Evolutionary conservation across 2,113 vertebrate genomes (phyloP).

Genomic region (Pluvialis apricaria): DNA sequence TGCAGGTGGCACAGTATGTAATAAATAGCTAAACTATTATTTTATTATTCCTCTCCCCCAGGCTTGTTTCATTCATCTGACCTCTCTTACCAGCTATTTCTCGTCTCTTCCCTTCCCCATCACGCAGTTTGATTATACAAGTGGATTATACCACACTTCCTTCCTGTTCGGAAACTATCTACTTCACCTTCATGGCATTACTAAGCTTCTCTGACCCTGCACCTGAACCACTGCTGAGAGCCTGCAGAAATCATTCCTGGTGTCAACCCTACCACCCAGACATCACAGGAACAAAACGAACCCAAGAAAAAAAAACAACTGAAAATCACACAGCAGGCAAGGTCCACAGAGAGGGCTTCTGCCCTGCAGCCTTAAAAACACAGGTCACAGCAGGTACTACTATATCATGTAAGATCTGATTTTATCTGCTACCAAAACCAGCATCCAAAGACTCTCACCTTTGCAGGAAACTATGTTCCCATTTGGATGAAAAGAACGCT

Average conservation of each 20-base stretch:
- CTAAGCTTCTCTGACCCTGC: background rate
- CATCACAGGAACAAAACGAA: background rate
- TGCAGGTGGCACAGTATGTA: background rate
- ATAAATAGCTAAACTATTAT: background rate
- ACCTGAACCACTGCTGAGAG: background rate
- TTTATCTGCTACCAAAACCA: background rate
- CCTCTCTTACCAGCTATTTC: background rate
- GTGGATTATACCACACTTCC: background rate
- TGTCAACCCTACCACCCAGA: background rate
- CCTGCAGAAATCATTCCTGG: background rate
- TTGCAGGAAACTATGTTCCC: slow-evolving; percentile 70
- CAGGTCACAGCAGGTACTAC: background rate
- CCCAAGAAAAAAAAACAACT: background rate
- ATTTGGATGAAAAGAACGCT: slow-evolving; percentile 71
- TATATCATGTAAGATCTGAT: background rate
- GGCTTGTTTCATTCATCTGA: background rate
- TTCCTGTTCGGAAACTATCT: background rate
- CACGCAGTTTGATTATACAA: background rate
- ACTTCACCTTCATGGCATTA: background rate
- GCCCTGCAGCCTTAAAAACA: background rate
- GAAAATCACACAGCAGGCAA: background rate
- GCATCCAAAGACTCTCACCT: slow-evolving; percentile 69
- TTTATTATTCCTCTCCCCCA: background rate
- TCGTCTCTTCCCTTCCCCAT: background rate
- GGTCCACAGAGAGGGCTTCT: background rate